Evolutionary conservation across 2,113 vertebrate species (phyloP).

Genomic region (Epinephelus cyanopodus): DNA sequence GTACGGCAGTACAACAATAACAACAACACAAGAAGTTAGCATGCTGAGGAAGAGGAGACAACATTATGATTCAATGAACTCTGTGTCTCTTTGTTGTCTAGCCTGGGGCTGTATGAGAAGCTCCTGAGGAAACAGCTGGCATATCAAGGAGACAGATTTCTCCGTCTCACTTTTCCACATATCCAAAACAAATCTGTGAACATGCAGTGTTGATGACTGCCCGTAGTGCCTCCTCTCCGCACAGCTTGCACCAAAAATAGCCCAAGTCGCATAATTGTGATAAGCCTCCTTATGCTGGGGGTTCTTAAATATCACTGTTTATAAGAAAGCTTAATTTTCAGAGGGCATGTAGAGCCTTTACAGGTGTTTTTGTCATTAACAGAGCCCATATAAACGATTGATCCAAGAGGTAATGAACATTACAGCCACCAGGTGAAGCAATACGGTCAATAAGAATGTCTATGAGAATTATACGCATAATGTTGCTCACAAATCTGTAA

Average conservation of each 20-base stretch:
- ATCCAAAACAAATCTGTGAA: constrained; percentile 52
- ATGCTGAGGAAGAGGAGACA: constrained; percentile 45
- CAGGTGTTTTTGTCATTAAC: background rate
- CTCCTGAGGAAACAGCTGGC: constrained; percentile 80
- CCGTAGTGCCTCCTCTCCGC: constrained; percentile 20
- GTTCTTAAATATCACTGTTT: background rate
- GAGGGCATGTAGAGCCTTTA: background rate
- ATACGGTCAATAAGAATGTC: too few relatives aligned
- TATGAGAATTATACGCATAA: too few relatives aligned
- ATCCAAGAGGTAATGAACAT: background rate
- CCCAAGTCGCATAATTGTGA: constrained; percentile 6
- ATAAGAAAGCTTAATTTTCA: background rate
- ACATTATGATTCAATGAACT: constrained; percentile 67
- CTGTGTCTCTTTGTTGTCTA: constrained; percentile 65
- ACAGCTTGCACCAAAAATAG: constrained; percentile 32
- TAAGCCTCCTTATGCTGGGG: constrained; percentile 11
- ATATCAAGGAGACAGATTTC: constrained; percentile 66
- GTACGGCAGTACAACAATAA: background rate
- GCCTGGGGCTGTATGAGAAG: constrained; percentile 59
- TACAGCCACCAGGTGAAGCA: background rate
- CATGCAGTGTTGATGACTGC: constrained; percentile 23
- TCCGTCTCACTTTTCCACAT: constrained; percentile 50
- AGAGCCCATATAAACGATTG: too few relatives aligned
- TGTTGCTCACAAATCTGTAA: background rate
- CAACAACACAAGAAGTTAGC: constrained; percentile 12